Evolutionary conservation across 53 echinoderm and acorn worm species (phyloP).

Genomic region (Hippasteria phrygiana): DNA sequence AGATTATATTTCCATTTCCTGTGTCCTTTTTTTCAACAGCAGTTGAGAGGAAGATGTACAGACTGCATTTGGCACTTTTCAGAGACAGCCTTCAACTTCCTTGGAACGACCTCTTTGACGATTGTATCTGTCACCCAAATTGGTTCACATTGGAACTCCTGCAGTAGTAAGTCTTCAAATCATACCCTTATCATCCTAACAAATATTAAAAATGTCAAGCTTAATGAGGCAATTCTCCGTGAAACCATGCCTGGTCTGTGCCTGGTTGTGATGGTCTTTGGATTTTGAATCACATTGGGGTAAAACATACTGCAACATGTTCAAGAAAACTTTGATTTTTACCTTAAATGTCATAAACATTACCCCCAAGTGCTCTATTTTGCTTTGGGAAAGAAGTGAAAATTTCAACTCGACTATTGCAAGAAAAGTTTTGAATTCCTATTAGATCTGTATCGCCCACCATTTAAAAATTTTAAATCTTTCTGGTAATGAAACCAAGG

Average conservation of each 20-base stretch:
- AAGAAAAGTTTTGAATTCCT: too few species aligned
- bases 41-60: slow-evolving; percentile 27
- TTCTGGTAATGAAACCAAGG: too few species aligned
- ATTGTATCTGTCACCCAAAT: slow-evolving; percentile 51
- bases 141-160: slow-evolving; percentile 48
- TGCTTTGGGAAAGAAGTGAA: too few species aligned
- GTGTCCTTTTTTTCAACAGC: not conserved
- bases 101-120: slow-evolving; percentile 45
- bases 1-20: not conserved
- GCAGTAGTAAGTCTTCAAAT: slow-evolving; percentile 44
- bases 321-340: too few species aligned
- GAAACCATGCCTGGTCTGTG: too few species aligned
- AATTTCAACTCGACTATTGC: too few species aligned
- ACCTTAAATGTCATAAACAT: too few species aligned
- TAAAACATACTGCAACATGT: not conserved
- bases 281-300: not conserved
- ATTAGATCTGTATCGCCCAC: too few species aligned
- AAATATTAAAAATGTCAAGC: too few species aligned
- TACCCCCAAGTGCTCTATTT: not conserved
- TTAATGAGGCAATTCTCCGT: too few species aligned
- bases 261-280: too few species aligned
- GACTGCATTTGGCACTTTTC: not conserved
- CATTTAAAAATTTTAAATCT: too few species aligned
- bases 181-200: not conserved
- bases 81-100: slow-evolving; percentile 20